Conservation (phyloP, 2,797 vertebrate genomes). For the Chanos chanos region DNA sequence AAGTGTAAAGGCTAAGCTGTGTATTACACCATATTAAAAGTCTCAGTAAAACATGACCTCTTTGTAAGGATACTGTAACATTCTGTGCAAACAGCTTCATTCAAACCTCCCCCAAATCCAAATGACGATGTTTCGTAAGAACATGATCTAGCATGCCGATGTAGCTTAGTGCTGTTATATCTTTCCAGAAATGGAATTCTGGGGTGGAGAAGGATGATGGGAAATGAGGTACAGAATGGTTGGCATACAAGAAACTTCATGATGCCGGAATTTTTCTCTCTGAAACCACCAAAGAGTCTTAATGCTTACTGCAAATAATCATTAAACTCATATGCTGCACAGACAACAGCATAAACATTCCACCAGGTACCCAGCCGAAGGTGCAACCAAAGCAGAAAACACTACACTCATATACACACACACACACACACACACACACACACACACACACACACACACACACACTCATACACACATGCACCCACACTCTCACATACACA, state of each 20-base stretch:
- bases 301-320: constrained; percentile 15
- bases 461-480: neutral
- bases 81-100: no score
- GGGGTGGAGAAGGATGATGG: neutral
- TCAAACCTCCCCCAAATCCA: neutral
- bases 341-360: neutral
- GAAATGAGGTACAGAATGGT: neutral
- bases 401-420: neutral
- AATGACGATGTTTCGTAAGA: no score
- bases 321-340: neutral
- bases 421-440: neutral
- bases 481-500: constrained; percentile 2
- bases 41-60: neutral
- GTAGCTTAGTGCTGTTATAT: no score
- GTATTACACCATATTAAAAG: neutral
- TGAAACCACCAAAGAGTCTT: no score
- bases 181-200: neutral
- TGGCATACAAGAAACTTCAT: no score
- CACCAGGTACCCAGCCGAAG: no score
- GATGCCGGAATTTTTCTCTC: no score
- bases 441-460: neutral
- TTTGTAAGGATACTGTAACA: no score
- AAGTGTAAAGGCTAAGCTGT: neutral
- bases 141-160: no score
- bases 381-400: no score